phyloP scores from a whole-genome alignment of 2,888 invertebrate genomes.

The Portevinia maculata region DNA sequence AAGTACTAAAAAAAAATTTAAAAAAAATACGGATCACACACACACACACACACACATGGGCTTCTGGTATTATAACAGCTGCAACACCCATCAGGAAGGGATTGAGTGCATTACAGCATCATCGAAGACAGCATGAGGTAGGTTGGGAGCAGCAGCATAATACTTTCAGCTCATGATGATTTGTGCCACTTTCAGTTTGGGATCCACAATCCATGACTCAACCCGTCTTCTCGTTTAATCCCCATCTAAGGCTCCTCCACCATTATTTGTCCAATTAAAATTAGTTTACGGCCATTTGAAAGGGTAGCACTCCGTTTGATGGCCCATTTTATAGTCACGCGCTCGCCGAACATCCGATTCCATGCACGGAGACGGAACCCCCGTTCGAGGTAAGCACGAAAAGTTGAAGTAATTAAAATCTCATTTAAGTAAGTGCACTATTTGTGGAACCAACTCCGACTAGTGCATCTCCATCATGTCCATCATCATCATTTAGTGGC shows the following conservation, averaged over 20 bases:
- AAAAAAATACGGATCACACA: too few species aligned
- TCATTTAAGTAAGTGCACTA: constrained; percentile 67
- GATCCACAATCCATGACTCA: background rate
- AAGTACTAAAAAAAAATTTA: constrained; percentile 4
- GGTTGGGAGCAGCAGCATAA: constrained; percentile 2
- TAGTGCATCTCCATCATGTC: constrained; percentile 31
- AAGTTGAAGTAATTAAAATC: constrained; percentile 66
- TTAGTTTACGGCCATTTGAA: constrained; percentile 43
- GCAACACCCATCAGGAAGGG: constrained; percentile 17
- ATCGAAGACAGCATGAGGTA: background rate
- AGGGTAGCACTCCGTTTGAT: constrained; percentile 7
- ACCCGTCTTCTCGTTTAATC: background rate
- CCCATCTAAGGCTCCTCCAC: constrained; percentile 1
- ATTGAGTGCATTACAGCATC: constrained; percentile 36
- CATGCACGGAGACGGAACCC: background rate
- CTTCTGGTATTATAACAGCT: constrained; percentile 25
- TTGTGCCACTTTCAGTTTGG: constrained; percentile 20
- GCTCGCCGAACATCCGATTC: constrained; percentile 6
- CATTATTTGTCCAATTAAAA: constrained; percentile 54
- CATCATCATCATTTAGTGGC: constrained; percentile 29
- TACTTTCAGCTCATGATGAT: constrained; percentile 4
- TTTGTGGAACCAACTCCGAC: constrained; percentile 37
- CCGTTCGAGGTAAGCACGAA: constrained; percentile 36
- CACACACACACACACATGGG: too few species aligned
- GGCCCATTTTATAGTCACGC: constrained; percentile 38